phyloP scores from a whole-genome alignment of 2,113 vertebrate species.

The Nycticebus coucang region DNA sequence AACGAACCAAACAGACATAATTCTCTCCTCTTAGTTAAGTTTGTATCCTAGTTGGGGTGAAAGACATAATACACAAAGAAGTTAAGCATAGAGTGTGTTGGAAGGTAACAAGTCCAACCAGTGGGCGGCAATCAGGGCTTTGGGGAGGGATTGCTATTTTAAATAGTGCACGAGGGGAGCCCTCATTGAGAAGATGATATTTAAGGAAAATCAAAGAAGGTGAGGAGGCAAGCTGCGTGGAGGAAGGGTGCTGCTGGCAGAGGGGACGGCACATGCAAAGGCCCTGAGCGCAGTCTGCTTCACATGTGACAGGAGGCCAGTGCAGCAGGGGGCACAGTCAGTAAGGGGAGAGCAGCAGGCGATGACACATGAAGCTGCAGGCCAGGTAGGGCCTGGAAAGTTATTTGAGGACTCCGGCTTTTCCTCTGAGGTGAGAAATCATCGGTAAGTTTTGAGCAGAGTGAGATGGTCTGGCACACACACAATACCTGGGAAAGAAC shows the following conservation, averaged over 20 bases:
- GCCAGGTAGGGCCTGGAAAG: neutral
- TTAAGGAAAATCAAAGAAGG: slow-evolving; percentile 6
- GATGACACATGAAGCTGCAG: neutral
- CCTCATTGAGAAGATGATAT: neutral
- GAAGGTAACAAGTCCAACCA: neutral
- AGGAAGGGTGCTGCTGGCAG: neutral
- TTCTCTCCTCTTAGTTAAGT: neutral
- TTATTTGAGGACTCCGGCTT: neutral
- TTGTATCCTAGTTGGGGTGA: neutral
- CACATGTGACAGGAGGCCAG: neutral
- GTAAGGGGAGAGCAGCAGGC: neutral
- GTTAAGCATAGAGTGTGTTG: neutral
- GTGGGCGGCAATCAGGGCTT: neutral
- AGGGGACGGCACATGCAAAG: neutral
- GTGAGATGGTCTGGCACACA: neutral
- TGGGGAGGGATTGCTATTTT: neutral
- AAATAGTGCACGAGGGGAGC: neutral
- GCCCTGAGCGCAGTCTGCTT: neutral
- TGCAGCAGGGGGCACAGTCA: neutral
- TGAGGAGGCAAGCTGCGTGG: neutral
- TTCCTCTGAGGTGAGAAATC: neutral
- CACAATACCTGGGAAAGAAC: neutral
- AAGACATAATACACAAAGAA: neutral
- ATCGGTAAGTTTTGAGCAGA: neutral
- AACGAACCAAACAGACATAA: neutral